These are phyloP conservation scores for Mycteria americana DNA, from an alignment of 2,797 vertebrate species.

Conservation along the genomic window DNA sequence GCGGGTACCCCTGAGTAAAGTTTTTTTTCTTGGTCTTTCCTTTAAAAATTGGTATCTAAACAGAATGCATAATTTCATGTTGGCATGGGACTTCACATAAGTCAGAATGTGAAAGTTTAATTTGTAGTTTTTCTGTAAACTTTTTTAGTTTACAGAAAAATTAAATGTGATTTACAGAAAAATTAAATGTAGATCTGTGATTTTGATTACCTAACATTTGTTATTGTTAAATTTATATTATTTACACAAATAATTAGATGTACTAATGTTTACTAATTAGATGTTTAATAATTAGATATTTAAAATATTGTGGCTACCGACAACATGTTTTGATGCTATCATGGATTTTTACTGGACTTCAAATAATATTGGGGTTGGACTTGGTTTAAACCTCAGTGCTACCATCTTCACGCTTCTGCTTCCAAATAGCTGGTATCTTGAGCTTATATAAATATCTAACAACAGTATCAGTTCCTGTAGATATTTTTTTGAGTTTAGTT, in stretches of 20 bases:
- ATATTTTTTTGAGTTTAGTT: background rate
- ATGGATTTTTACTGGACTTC: background rate
- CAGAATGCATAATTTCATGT: accelerated
- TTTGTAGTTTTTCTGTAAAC: background rate
- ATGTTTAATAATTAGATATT: no score
- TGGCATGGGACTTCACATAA: background rate
- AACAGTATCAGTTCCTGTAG: background rate
- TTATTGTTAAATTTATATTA: background rate
- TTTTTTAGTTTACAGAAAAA: background rate
- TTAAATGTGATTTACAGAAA: no score
- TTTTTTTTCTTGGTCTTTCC: no score
- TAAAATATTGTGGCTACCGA: background rate
- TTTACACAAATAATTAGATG: background rate
- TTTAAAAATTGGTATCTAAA: background rate
- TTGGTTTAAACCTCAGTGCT: background rate
- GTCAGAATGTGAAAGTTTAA: background rate
- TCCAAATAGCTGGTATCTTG: background rate
- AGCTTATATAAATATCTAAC: background rate
- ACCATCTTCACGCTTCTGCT: background rate
- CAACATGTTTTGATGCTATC: background rate
- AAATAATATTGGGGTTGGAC: background rate
- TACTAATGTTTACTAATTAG: no score
- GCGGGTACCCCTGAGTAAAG: background rate
- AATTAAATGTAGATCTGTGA: background rate
- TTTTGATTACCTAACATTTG: background rate